Evolutionary conservation across 1,140 invertebrate genomes (phyloP), one percentile per base, ranked within the genome.

Genomic region (Philopotamus ludificatus): DNA sequence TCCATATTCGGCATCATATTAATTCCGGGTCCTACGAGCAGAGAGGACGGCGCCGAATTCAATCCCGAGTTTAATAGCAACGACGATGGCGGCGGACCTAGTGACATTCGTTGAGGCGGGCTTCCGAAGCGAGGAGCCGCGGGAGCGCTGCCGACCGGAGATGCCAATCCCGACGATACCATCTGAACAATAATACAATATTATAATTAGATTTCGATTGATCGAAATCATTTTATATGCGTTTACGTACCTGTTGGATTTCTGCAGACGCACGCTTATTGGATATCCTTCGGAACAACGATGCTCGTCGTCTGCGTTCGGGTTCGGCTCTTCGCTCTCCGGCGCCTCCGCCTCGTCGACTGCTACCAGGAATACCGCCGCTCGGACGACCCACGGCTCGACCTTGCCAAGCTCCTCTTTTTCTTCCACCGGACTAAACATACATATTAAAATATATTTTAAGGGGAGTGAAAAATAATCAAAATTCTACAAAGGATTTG

Each of bases 261-360:
- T 93, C 91, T 47, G 86, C 89, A 71, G 87, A 93, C 54, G 90
- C 94, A 55, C 90, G 82, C 79, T 94, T 97, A 60, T 86, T 94
- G 71, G 93, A 96, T 39, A 98, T 90, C 64, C 91, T 83, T 0
- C 94, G 81, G 73, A 98, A 92, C 16, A 98, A 83, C 0, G 94
- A 96, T 23, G 93, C 89, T 72, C 93, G 89, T 1, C 94, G 82
- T 49, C 93, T 86, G 67, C 94, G 94, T 67, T 94, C 91, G n/a
- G 86, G 85, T 44, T 91, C 89, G 10, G 89, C 82, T 67, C 90
- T 89, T 60, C 90, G 87, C 70, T 89, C 89, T 10, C 88, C 84
- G 39, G 54, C 89, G 68, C 58, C 89, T 81, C 72, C 89, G 81
- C 70, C 86, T 80, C 21, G 89, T 89, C 82, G 93, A 82, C 77